These are phyloP conservation scores for Martes martes DNA, from an alignment of 2,113 vertebrate genomes.

Conservation along the genomic window DNA sequence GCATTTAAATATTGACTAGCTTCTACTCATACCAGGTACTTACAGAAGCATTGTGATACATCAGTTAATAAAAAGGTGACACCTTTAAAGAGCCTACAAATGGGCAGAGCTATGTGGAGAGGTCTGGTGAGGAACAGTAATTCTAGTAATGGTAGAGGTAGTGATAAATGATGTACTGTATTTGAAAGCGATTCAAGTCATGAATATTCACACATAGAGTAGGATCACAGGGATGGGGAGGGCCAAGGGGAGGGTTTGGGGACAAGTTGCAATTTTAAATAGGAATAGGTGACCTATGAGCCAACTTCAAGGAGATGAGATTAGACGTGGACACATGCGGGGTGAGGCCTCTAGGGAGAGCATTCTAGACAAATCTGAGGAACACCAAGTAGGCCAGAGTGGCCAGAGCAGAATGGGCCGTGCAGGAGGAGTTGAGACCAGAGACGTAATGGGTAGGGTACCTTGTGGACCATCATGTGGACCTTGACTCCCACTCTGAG, in stretches of 20 bases:
- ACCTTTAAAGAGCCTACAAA: background rate
- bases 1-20: background rate
- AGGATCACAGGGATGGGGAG: background rate
- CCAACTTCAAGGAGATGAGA: background rate
- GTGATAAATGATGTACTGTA: background rate
- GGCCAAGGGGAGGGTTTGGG: background rate
- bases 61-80: background rate
- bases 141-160: background rate
- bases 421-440: background rate
- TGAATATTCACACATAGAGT: background rate
- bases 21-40: background rate
- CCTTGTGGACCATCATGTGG: background rate
- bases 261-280: background rate
- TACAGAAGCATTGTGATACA: background rate
- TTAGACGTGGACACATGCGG: background rate
- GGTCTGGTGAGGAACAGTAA: background rate
- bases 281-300: background rate
- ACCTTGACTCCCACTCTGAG: background rate
- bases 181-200: background rate
- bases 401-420: background rate
- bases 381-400: background rate
- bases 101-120: rapidly evolving
- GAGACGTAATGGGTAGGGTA: background rate
- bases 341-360: background rate
- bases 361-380: background rate